Base-by-base conservation (phyloP, 2,113 vertebrate species). In the Panthera leo region DNA sequence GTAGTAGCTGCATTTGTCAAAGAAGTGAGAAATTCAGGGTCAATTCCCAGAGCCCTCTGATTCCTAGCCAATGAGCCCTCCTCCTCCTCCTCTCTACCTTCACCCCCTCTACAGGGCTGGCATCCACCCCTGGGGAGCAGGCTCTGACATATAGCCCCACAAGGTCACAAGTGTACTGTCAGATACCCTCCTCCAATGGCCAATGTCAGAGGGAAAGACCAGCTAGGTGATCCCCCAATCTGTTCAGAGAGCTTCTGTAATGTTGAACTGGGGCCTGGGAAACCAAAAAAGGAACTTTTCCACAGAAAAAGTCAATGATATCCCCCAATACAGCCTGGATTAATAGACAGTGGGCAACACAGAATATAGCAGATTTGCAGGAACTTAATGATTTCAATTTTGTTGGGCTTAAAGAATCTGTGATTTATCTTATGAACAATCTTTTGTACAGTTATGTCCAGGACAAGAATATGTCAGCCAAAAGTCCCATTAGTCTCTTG, bases 401-500 rank as follows among this genome's bases (percentile, higher is more conserved):
- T 87, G 29, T 53, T 80, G 39, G 9, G 27, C 2, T 70, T 75
- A 80, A 73, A 18, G 39, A 4, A 3, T 90, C 55, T 75, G 42
- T 89, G 55, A 92, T 29, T 94, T 93, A 91, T 55, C 48, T 91
- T 68, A 93, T 27, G 16, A 84, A 85, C 15, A 70, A 71, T 92
- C 61, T 75, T 84, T 93, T 92, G 14, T 82, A 71, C 68, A 23
- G 25, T 9, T 53, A 87, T 88, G 13, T 15, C 58, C 85, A 58
- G 79, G 21, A 82, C 16, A 80, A 61, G 58, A 27, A 67, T 18
- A 71, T 13, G 19, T 18, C 9, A 80, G 85, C n/a, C 78, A 75
- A 85, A 94, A 82, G 2, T 96, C 58, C 34, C 53, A 36, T 58
- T 95, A 79, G 73, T 63, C 65, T 98, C 70, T 76, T 53, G 8